phyloP scores from a whole-genome alignment of 2,113 vertebrate genomes.

The Pelusios castaneus region DNA sequence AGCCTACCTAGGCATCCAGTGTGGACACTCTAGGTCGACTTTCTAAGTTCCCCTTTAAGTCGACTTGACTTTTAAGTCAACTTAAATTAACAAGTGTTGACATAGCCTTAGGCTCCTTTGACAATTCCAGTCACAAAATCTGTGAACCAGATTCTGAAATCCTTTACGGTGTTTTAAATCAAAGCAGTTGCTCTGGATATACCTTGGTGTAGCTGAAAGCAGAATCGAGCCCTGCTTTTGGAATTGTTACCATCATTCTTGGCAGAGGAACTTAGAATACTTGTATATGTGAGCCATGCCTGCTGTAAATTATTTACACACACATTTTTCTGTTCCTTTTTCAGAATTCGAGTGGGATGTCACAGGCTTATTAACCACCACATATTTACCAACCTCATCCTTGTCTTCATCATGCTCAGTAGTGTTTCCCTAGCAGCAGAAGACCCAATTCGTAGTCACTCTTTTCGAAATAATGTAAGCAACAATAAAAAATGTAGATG shows the following conservation, averaged over 20 bases:
- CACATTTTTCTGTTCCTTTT: slow-evolving; percentile 54
- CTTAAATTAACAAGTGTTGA: no score
- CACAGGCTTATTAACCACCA: slow-evolving; percentile 98
- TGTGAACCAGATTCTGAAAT: background rate
- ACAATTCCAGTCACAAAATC: background rate
- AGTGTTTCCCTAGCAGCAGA: slow-evolving; percentile 96
- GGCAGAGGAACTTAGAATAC: slow-evolving; percentile 18
- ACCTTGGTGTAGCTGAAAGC: background rate
- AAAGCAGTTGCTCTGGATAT: background rate
- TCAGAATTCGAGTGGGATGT: slow-evolving; percentile 94
- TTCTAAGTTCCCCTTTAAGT: no score
- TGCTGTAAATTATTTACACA: slow-evolving; percentile 3
- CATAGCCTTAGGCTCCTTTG: background rate
- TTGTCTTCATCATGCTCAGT: slow-evolving; percentile 99
- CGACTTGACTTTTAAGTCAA: no score
- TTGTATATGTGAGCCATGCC: background rate
- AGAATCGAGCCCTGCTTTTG: background rate
- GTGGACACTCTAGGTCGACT: no score
- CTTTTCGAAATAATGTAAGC: slow-evolving; percentile 96
- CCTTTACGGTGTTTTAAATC: background rate
- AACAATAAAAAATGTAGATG: background rate
- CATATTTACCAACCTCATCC: slow-evolving; percentile 98
- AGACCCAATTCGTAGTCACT: slow-evolving; percentile 96
- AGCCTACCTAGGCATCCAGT: no score
- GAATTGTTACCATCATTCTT: background rate